Conservation (phyloP, 2,113 vertebrate genomes). For the Euleptes europaea region DNA sequence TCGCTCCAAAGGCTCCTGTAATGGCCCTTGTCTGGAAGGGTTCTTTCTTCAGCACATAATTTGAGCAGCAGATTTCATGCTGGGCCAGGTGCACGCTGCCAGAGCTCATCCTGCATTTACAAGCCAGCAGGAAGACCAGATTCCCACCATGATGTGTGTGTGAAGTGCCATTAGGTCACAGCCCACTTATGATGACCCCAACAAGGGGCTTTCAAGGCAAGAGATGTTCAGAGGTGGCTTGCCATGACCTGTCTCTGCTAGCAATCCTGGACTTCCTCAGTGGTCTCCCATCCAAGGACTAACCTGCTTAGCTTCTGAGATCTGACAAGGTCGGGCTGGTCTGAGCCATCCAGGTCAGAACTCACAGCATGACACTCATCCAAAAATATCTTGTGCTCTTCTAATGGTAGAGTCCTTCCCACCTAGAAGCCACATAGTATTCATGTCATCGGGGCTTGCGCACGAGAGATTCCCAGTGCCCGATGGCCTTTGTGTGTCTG, state of each 20-base stretch:
- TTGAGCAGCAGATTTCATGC: constrained; percentile 10
- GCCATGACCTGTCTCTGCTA: no score
- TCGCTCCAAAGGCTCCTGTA: constrained; percentile 4
- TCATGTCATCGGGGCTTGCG: background rate
- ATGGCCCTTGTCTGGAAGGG: constrained; percentile 22
- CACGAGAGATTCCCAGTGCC: background rate
- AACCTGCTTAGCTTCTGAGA: no score
- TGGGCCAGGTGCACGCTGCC: background rate
- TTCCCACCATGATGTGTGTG: background rate
- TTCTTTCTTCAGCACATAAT: constrained; percentile 47
- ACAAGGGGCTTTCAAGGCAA: no score
- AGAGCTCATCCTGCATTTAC: background rate
- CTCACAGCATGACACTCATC: no score
- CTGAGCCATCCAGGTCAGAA: no score
- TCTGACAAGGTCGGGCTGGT: no score
- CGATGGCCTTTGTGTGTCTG: constrained; percentile 41
- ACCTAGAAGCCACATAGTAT: background rate
- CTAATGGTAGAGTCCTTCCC: no score
- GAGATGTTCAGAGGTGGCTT: no score
- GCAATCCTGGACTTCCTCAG: no score
- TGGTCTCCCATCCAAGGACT: no score
- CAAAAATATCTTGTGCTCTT: no score
- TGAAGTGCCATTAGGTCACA: background rate
- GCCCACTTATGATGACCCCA: no score
- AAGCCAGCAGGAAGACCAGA: background rate